Conservation (phyloP, 2,113 vertebrate species). For the Nothobranchius kuhntae region DNA sequence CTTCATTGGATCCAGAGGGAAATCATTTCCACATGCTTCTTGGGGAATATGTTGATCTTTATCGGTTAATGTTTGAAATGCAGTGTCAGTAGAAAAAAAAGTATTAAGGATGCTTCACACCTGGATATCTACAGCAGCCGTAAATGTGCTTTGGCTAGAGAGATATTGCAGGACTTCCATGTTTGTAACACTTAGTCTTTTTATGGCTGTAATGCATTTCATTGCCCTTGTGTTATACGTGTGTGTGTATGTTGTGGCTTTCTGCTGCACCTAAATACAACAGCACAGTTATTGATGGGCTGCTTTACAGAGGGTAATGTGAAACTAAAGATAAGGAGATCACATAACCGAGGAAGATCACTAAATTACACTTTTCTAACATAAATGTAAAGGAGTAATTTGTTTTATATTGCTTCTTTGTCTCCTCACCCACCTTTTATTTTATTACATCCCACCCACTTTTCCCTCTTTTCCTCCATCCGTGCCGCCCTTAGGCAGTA, state of each 20-base stretch:
- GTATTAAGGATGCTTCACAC: neutral
- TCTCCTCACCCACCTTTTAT: conserved; percentile 28
- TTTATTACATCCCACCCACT: neutral
- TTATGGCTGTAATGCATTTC: conserved; percentile 3
- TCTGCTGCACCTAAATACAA: neutral
- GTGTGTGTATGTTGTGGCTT: neutral
- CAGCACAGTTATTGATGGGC: neutral
- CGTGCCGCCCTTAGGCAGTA: conserved; percentile 51
- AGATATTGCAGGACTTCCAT: neutral
- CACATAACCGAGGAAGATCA: neutral
- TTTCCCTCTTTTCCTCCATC: conserved; percentile 23
- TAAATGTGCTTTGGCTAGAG: neutral
- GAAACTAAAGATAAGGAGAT: neutral
- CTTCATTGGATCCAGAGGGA: conserved; percentile 13
- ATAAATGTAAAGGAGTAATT: conserved; percentile 24
- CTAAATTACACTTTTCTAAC: conserved; percentile 10
- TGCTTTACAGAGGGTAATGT: neutral
- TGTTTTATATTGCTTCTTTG: conserved; percentile 31
- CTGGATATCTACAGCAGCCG: neutral
- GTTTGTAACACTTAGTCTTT: neutral
- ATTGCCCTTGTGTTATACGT: neutral
- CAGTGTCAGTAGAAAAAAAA: neutral
- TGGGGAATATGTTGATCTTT: neutral
- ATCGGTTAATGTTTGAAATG: conserved; percentile 16
- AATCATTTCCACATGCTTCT: conserved; percentile 2